Evolutionary conservation across 2,888 invertebrate species (phyloP).

Genomic region (Oconnorella tubifera): DNA sequence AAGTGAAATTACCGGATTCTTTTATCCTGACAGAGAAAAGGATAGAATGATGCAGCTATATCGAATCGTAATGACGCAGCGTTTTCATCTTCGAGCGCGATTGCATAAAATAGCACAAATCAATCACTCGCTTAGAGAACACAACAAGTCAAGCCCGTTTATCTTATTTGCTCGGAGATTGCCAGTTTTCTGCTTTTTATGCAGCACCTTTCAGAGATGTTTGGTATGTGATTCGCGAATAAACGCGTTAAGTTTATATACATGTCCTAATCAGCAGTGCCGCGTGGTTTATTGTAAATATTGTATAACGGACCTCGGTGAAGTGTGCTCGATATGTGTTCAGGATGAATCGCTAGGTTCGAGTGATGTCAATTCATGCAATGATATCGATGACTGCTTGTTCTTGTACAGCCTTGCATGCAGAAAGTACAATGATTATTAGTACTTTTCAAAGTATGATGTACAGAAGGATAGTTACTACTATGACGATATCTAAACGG

Average conservation of each 20-base stretch:
- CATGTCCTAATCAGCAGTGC: constrained; percentile 32
- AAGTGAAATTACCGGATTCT: constrained; percentile 33
- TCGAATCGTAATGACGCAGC: constrained; percentile 31
- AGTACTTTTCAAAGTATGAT: no score
- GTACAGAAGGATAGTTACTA: no score
- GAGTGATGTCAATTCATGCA: not conserved
- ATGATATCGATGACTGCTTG: not conserved
- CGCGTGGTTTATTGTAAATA: constrained; percentile 30
- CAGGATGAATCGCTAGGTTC: not conserved
- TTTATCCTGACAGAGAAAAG: constrained; percentile 36
- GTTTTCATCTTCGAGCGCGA: constrained; percentile 25
- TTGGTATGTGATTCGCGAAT: constrained; percentile 28
- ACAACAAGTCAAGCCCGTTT: constrained; percentile 20
- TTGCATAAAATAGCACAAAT: constrained; percentile 28
- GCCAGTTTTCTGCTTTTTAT: not conserved
- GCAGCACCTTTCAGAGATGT: constrained; percentile 17
- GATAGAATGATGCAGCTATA: constrained; percentile 36
- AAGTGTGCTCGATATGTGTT: constrained; percentile 32
- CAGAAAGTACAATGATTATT: not conserved
- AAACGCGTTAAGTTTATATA: constrained; percentile 27
- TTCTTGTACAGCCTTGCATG: not conserved
- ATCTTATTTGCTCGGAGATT: constrained; percentile 21
- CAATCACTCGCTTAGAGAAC: constrained; percentile 25
- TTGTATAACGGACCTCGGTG: constrained; percentile 31
- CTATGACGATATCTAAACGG: no score